A percentile compares a stretch with the other conserved stretches of the same genome.
Evolutionary conservation across 2,113 vertebrate genomes (phyloP).

Genomic region (Charadrius vociferus): DNA sequence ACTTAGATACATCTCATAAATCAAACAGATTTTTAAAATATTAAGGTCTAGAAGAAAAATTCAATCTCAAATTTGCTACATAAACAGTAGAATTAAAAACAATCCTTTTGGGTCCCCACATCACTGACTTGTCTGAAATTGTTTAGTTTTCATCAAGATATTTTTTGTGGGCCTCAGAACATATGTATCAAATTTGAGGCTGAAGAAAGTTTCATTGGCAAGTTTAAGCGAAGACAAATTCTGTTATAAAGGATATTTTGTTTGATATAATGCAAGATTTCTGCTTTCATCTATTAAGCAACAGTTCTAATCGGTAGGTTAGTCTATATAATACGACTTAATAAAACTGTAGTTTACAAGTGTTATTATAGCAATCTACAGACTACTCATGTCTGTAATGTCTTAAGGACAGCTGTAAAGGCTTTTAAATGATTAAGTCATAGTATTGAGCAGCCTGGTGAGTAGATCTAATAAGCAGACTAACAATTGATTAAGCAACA

Average conservation of each 20-base stretch:
- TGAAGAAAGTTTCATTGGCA: constrained; percentile 34
- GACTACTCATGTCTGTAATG: constrained; percentile 46
- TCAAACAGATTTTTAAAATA: background rate
- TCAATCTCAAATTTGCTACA: background rate
- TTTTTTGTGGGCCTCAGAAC: constrained; percentile 8
- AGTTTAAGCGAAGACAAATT: constrained; percentile 16
- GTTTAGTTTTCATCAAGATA: background rate
- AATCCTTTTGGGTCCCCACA: background rate
- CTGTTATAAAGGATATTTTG: constrained; percentile 17
- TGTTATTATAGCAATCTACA: constrained; percentile 40
- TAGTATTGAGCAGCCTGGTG: constrained; percentile 14
- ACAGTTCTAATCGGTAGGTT: constrained; percentile 1
- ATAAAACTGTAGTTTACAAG: constrained; percentile 63
- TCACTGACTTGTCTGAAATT: background rate
- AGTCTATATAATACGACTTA: constrained; percentile 66
- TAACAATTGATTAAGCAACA: constrained; percentile 58
- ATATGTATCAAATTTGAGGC: constrained; percentile 44
- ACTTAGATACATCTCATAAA: background rate
- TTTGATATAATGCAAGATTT: constrained; percentile 18
- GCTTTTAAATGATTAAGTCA: constrained; percentile 42
- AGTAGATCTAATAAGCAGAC: constrained; percentile 41
- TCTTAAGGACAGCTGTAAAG: constrained; percentile 60
- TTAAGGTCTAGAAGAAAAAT: background rate
- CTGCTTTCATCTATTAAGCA: constrained; percentile 45
- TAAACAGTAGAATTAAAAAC: background rate